Base-by-base conservation (phyloP, 2,888 invertebrate species). In the Callinectes sapidus region DNA sequence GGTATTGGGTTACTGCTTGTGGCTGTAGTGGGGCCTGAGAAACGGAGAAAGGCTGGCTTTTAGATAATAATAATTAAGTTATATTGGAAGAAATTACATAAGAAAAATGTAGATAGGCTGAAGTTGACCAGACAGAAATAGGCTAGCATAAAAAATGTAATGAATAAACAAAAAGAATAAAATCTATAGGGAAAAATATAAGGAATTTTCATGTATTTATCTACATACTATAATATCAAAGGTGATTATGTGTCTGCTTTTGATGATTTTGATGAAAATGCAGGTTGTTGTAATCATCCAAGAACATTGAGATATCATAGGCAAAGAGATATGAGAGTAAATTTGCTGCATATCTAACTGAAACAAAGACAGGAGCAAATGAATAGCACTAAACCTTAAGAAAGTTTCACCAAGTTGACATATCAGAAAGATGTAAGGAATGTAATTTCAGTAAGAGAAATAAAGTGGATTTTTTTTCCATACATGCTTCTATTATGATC, bases 1-100 rank as follows among this genome's bases (percentile, higher is more conserved):
- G 96, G 96, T 98, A 98, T 96, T 98, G 98, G 90, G 95, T 95
- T 92, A 95, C 95, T 39, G 95, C 95, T 92, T 95, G 95, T 87
- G 95, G 95, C 90, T 95, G 95, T 35, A 95, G 94, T 39, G 95
- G 95, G 1, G 92, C 94, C 95, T 95, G 94, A 2, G 91, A 87
- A 42, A 54, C 39, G 39, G 42, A 35, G 32, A 18, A 48, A 35
- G 35, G 90, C 32, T 13, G 77, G 10, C 6, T 18, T 42, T 18
- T 48, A 10, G 35, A 77, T 18, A 39, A 28, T 35, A 61, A 32
- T 32, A 32, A 32, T 5, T 28, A 54, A 18, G 28, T 13, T 13
- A 71, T 71, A 10, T 8, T 71, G 10, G 71, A 71, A 13, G 13
- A 6, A 71, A 28, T 28, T 71, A 5, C 61, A 61, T 18, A 61